A percentile compares a stretch with the other conserved stretches of the same genome.
Conservation (phyloP, 2,113 vertebrate genomes). For the Onychostoma macrolepis region DNA sequence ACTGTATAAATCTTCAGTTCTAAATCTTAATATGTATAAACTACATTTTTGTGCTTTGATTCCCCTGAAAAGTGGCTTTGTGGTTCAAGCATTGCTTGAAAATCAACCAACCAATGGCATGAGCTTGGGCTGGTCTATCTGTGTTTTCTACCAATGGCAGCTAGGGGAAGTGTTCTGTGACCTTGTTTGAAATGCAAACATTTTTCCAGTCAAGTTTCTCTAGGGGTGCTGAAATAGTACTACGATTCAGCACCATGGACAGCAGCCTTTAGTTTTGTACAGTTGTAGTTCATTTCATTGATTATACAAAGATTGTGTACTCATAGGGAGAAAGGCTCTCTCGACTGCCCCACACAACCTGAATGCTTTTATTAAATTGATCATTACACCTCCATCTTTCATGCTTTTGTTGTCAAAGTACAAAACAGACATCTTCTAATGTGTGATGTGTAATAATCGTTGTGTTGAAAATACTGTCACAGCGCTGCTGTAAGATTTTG, state of each 20-base stretch:
- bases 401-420: neutral
- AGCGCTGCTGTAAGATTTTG: neutral
- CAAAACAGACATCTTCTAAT: neutral
- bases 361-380: neutral
- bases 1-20: neutral
- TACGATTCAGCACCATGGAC: constrained; percentile 42
- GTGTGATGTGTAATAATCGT: neutral
- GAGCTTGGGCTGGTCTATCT: neutral
- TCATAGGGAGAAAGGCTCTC: neutral
- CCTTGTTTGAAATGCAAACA: neutral
- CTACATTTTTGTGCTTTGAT: neutral
- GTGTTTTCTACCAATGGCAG: neutral
- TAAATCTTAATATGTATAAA: neutral
- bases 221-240: neutral
- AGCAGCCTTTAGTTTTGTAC: neutral
- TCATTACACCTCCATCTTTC: neutral
- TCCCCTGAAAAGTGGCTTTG: neutral
- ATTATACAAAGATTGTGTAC: neutral
- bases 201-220: neutral
- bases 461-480: neutral
- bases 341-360: neutral
- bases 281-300: neutral
- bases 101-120: neutral
- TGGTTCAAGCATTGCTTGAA: neutral
- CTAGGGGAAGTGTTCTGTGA: neutral